These are phyloP conservation scores for Hemiscyllium ocellatum DNA, from an alignment of 2,113 vertebrate species.

Conservation along the genomic window DNA sequence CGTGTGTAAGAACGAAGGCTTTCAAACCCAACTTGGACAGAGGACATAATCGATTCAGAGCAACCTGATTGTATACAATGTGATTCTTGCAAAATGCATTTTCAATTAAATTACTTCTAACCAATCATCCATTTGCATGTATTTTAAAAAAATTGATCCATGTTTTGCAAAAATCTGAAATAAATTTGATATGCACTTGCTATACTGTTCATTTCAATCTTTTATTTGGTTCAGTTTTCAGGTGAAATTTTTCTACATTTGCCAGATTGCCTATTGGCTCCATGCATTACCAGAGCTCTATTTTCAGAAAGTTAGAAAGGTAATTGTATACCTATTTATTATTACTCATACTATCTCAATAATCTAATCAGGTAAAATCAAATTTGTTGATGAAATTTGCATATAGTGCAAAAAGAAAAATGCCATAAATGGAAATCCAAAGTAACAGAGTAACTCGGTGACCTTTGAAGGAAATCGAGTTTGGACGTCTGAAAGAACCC, in stretches of 20 bases:
- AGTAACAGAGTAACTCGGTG: background rate
- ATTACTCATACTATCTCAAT: background rate
- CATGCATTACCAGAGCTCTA: constrained; percentile 72
- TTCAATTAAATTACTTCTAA: background rate
- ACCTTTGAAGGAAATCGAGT: too few relatives aligned
- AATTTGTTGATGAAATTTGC: background rate
- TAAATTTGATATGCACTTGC: background rate
- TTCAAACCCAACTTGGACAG: background rate
- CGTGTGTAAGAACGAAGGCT: background rate
- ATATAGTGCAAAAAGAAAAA: background rate
- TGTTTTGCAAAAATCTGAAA: background rate
- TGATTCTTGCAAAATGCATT: background rate
- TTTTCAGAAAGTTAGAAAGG: constrained; percentile 74
- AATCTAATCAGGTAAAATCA: background rate
- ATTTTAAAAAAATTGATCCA: background rate
- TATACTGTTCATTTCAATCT: background rate
- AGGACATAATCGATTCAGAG: background rate
- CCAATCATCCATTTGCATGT: background rate
- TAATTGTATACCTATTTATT: constrained; percentile 41
- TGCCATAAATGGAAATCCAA: background rate
- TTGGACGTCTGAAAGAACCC: background rate
- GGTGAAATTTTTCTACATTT: constrained; percentile 81
- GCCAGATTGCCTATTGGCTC: constrained; percentile 79
- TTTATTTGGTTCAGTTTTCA: constrained; percentile 60
- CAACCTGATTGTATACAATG: background rate